Percentiles rank a stretch among this genome's conserved stretches.
These are phyloP conservation scores for Philopedon plagiatum DNA, from an alignment of 2,888 invertebrate species.

Conservation along the genomic window DNA sequence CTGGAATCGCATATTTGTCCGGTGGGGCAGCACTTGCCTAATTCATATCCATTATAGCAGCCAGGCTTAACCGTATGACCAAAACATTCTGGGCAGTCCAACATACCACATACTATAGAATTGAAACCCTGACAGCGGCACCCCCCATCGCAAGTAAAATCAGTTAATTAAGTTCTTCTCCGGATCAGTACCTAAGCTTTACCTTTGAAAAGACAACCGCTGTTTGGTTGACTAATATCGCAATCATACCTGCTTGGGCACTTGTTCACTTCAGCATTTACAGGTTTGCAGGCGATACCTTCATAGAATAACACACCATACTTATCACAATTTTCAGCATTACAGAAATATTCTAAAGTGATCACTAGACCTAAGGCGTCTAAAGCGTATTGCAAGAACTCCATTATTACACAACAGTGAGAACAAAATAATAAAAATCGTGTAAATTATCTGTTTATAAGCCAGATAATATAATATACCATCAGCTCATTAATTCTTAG, in stretches of 20 bases:
- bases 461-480: no score
- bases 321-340: constrained; percentile 14
- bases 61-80: background rate
- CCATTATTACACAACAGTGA: no score
- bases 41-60: constrained; percentile 43
- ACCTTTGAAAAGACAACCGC: constrained; percentile 52
- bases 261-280: constrained; percentile 32
- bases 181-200: constrained; percentile 27
- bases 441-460: no score
- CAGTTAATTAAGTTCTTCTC: constrained; percentile 48
- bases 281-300: constrained; percentile 55
- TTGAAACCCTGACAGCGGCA: constrained; percentile 48
- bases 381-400: background rate
- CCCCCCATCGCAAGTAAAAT: constrained; percentile 50
- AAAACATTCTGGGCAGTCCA: constrained; percentile 54
- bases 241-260: constrained; percentile 56
- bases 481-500: no score
- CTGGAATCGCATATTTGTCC: constrained; percentile 35
- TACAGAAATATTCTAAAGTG: background rate
- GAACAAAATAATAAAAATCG: no score
- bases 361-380: background rate
- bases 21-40: constrained; percentile 50
- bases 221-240: constrained; percentile 42
- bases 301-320: constrained; percentile 50
- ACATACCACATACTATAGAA: constrained; percentile 48